Base-by-base conservation (phyloP, 2,888 invertebrate genomes). In the Amphipoea oculea region DNA sequence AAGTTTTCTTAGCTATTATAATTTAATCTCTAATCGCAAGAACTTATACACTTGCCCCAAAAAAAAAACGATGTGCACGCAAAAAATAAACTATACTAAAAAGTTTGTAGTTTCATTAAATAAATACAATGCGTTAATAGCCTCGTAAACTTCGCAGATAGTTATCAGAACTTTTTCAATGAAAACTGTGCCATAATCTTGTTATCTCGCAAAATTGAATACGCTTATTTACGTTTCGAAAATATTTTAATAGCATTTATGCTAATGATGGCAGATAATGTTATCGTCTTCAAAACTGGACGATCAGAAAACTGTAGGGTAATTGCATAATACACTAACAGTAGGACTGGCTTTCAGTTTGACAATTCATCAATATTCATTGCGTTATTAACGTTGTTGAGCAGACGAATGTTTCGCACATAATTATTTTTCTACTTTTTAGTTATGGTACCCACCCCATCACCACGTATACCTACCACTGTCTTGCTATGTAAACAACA, bases 101-200 rank as follows among this genome's bases (percentile, higher is more conserved):
- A 48, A 68, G 40, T 68, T 36, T 12, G 36, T 51, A 29, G 20
- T 51, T 54, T 45, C 71, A 57, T 60, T 40, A 45, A 29, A 29
- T 36, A 36, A 36, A 36, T 62, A 60, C 20, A 14, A 20, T 42
- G 54, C 40, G 14, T 36, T 66, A 62, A 51, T 40, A 71, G 68
- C 36, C 40, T 67, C 45, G 12, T 67, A 40, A 82, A 71, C 29
- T 82, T 42, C 23, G 4, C 14, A 81, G 23, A 76, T 75, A 48
- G 40, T 71, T 57, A 71, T 42, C 36, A 57, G 5, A 71, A 82
- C 45, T 57, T 76, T 82, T 82, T 14, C 23, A 67, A 81, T 81
- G 23, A 45, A 54, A n/a, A 67, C 23, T 51, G 45, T 63, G 65
- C 20, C 62, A 69, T 76, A 65, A 73, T 66, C 11, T 66, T 29